phyloP scores from a whole-genome alignment of 1,140 invertebrate species.

The Apocrypta bakeri region DNA sequence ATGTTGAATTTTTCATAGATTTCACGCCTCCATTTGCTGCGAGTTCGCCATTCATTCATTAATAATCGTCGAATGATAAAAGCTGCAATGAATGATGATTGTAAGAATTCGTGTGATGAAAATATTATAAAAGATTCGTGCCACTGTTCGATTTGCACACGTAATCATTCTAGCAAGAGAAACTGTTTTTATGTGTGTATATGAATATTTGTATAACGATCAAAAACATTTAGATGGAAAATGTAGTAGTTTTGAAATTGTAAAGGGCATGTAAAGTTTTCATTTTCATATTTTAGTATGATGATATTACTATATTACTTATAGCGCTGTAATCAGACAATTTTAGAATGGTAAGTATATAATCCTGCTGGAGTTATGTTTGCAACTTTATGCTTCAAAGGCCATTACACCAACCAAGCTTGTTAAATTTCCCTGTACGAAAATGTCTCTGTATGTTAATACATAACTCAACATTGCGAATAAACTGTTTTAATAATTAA shows the following conservation, averaged over 20 bases:
- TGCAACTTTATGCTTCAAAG: neutral
- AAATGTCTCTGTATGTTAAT: conserved; percentile 18
- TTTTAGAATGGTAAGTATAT: conserved; percentile 13
- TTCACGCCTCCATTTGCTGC: neutral
- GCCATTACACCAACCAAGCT: conserved; percentile 32
- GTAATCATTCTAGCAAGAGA: neutral
- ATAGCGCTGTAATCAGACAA: neutral
- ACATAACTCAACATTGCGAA: too few species aligned
- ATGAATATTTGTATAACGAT: neutral
- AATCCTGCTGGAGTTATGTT: conserved; percentile 21
- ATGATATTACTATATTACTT: too few species aligned
- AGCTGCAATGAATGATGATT: neutral
- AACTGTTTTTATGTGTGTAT: neutral
- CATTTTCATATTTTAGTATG: conserved; percentile 22
- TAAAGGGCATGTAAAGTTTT: neutral
- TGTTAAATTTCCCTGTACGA: conserved; percentile 20
- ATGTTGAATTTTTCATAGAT: neutral
- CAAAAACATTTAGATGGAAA: neutral
- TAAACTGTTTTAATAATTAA: neutral
- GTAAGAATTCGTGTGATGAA: neutral
- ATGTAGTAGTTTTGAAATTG: neutral
- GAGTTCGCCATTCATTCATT: neutral
- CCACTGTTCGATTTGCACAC: neutral
- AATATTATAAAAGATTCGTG: neutral
- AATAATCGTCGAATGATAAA: neutral